phyloP scores from a whole-genome alignment of 2,797 vertebrate genomes.

The Phalanger gymnotis region DNA sequence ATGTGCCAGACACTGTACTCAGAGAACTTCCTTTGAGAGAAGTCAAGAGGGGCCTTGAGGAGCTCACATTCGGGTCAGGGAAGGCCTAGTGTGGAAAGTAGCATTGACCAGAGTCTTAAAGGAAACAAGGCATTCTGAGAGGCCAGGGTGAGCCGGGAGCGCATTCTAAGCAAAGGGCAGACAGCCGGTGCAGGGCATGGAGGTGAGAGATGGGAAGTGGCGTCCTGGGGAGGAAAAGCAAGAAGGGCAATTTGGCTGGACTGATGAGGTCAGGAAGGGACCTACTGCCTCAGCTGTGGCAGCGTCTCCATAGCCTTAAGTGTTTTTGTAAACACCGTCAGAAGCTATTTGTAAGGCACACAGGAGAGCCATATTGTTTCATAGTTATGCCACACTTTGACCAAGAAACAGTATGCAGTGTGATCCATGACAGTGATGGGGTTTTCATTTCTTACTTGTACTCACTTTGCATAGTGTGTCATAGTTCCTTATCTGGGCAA shows the following conservation, averaged over 20 bases:
- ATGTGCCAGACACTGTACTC: rapidly evolving
- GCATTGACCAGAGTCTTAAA: not conserved
- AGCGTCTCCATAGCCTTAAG: not conserved
- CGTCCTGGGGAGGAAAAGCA: not conserved
- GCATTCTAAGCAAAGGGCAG: not conserved
- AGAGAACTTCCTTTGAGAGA: not conserved
- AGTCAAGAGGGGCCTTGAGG: not conserved
- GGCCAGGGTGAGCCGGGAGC: not conserved
- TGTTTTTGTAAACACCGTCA: not conserved
- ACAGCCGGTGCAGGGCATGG: not conserved
- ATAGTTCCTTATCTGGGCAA: not conserved
- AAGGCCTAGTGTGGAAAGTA: not conserved
- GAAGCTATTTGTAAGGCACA: not conserved
- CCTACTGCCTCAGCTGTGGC: not conserved
- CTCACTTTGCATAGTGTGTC: not conserved
- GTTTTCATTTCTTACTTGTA: not conserved
- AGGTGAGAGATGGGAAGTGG: not conserved
- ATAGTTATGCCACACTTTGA: not conserved
- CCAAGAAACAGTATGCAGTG: too few species aligned
- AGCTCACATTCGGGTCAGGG: not conserved
- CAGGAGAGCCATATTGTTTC: not conserved
- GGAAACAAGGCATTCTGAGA: not conserved
- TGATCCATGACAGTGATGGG: not conserved
- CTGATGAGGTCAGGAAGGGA: not conserved
- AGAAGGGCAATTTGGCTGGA: not conserved